Evolutionary conservation across 2,888 invertebrate species (phyloP).

Genomic region (Meandrusa payeni): DNA sequence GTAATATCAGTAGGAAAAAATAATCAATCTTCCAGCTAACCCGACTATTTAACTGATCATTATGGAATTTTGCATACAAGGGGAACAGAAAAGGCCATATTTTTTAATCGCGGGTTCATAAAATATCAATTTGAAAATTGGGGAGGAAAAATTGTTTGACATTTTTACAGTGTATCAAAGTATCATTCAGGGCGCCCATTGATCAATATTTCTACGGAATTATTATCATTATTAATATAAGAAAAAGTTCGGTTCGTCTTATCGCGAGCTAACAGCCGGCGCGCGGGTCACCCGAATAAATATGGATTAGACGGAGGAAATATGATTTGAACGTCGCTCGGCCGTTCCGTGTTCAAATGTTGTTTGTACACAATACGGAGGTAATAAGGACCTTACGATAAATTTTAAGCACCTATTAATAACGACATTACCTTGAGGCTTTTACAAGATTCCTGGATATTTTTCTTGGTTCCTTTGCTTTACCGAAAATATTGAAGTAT

Average conservation of each 20-base stretch:
- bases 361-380: constrained; percentile 31
- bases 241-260: constrained; percentile 39
- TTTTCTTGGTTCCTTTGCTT: neutral
- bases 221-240: constrained; percentile 57
- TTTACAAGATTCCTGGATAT: neutral
- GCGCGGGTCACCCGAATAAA: constrained; percentile 67
- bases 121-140: too few species aligned
- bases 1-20: too few species aligned
- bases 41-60: too few species aligned
- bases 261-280: constrained; percentile 54
- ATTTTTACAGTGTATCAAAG: neutral
- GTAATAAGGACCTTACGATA: constrained; percentile 3
- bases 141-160: too few species aligned
- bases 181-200: constrained; percentile 27
- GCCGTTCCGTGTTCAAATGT: constrained; percentile 42
- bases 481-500: neutral
- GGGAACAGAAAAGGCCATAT: too few species aligned
- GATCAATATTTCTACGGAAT: constrained; percentile 40
- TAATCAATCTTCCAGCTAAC: too few species aligned
- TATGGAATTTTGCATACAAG: too few species aligned
- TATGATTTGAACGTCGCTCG: constrained; percentile 49
- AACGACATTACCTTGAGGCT: neutral
- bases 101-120: too few species aligned
- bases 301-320: constrained; percentile 68
- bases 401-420: constrained; percentile 7